Evolutionary conservation across 2,888 invertebrate genomes (phyloP).

Genomic region (Asteroscopus sphinx): DNA sequence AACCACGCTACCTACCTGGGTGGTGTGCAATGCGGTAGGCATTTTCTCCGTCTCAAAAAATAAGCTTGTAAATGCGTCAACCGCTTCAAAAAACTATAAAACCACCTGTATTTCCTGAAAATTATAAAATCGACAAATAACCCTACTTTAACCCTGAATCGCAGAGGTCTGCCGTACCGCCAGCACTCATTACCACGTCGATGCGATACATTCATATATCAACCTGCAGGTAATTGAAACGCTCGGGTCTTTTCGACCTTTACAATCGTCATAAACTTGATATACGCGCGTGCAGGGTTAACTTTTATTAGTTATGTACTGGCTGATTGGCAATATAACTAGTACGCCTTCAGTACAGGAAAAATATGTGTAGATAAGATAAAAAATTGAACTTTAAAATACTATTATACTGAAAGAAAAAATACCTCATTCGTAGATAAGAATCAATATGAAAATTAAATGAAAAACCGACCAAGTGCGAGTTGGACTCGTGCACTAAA

Average conservation of each 20-base stretch:
- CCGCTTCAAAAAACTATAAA: background rate
- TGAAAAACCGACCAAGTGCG: no score
- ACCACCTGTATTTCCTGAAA: background rate
- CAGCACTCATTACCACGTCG: slow-evolving; percentile 45
- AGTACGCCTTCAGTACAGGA: slow-evolving; percentile 3
- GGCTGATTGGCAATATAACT: slow-evolving; percentile 46
- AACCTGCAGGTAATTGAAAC: slow-evolving; percentile 51
- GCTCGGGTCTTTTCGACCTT: slow-evolving; percentile 42
- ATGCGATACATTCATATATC: slow-evolving; percentile 47
- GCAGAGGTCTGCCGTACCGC: slow-evolving; percentile 39
- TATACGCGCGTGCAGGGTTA: slow-evolving; percentile 32
- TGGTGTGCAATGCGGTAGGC: no score
- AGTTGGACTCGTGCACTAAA: no score
- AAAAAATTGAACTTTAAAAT: background rate
- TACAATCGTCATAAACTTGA: slow-evolving; percentile 52
- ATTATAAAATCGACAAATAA: slow-evolving; percentile 28
- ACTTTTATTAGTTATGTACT: slow-evolving; percentile 47
- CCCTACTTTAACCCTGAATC: slow-evolving; percentile 24
- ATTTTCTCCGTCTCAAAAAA: no score
- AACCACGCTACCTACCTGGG: no score
- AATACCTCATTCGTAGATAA: no score
- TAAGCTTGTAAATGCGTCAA: no score
- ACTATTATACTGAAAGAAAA: no score
- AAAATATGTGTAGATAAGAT: background rate
- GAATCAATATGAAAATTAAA: no score